Conservation (phyloP, 2,113 vertebrate genomes). For the Calidris pygmaea region DNA sequence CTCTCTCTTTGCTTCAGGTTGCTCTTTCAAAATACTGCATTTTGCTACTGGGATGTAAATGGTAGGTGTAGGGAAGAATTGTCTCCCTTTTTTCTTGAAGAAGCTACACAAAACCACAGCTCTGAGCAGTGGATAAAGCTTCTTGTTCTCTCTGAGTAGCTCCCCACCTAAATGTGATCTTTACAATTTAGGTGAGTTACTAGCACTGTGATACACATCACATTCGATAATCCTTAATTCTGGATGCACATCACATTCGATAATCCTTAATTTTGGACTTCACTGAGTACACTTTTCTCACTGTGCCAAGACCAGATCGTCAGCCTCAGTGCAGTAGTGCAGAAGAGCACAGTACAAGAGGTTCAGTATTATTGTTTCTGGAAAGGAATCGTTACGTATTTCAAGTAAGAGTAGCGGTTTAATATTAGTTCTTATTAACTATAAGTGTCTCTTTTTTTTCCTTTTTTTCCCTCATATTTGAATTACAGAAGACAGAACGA, state of each 20-base stretch:
- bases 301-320: neutral
- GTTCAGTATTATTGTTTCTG: neutral
- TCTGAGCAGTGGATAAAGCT: neutral
- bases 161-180: neutral
- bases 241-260: neutral
- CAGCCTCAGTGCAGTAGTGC: neutral
- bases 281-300: neutral
- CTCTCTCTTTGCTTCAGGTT: neutral
- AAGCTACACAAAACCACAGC: neutral
- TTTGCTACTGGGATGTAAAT: neutral
- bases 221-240: neutral
- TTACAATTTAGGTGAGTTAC: neutral
- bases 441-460: neutral
- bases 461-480: neutral
- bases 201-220: neutral
- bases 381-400: neutral
- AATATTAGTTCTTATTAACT: neutral
- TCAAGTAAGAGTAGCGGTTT: neutral
- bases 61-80: neutral
- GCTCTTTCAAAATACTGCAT: neutral
- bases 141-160: neutral
- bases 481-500: conserved; percentile 68
- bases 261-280: neutral
- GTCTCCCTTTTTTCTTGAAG: neutral
- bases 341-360: neutral